Percentiles rank a stretch among this genome's conserved stretches.
phyloP scores from a whole-genome alignment of 2,797 vertebrate species.

The Scolopax rusticola region DNA sequence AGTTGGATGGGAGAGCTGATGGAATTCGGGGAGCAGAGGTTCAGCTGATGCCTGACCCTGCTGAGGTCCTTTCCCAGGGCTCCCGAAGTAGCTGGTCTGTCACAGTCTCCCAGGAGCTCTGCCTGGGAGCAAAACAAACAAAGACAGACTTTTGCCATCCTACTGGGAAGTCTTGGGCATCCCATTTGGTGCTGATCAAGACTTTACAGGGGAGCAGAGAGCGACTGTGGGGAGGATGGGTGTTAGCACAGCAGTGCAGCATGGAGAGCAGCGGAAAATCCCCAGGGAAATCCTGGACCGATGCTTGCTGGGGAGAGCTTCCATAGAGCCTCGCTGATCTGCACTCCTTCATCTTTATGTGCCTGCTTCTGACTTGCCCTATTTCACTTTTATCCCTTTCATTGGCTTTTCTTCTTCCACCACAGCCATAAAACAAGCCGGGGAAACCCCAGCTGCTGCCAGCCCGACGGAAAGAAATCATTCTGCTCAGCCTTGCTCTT shows the following conservation, averaged over 20 bases:
- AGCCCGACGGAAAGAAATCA: constrained; percentile 1
- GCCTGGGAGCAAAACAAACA: fast-evolving
- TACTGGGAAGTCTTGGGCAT: neutral
- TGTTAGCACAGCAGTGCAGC: neutral
- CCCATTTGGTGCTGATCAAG: neutral
- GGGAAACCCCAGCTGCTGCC: constrained; percentile 18
- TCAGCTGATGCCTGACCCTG: neutral
- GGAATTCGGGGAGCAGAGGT: neutral
- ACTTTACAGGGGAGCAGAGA: neutral
- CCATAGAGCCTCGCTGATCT: constrained; percentile 5
- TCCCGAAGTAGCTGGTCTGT: fast-evolving
- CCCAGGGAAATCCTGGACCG: neutral
- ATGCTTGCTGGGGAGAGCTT: constrained; percentile 6
- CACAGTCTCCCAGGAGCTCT: neutral
- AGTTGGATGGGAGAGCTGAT: neutral
- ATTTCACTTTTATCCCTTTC: constrained; percentile 46
- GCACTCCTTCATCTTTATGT: constrained; percentile 46
- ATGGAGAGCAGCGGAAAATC: neutral
- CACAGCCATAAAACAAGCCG: constrained; percentile 25
- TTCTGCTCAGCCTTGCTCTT: neutral
- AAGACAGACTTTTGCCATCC: neutral
- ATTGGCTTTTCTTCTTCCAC: constrained; percentile 49
- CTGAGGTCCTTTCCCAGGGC: neutral
- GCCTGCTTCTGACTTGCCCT: constrained; percentile 19
- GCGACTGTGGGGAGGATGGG: neutral